phyloP scores from a whole-genome alignment of 2,797 vertebrate genomes.

The Lagocephalus sceleratus region DNA sequence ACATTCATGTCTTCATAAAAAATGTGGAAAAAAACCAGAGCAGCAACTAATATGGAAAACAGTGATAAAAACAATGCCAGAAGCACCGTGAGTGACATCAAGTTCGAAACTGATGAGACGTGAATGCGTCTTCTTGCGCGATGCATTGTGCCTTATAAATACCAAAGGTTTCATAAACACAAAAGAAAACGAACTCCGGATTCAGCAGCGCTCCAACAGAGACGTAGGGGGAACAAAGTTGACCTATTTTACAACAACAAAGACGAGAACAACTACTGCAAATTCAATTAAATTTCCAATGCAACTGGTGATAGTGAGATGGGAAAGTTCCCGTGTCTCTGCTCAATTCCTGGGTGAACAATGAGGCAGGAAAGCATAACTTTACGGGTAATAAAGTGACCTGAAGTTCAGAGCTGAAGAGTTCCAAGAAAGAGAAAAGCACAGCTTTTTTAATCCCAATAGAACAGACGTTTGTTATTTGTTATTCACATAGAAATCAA shows the following conservation, averaged over 20 bases:
- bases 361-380: conserved; percentile 16
- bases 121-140: conserved; percentile 17
- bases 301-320: conserved; percentile 12
- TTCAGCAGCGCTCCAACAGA: conserved; percentile 19
- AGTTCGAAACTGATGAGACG: conserved; percentile 1
- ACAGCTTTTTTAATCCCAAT: background rate
- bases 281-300: conserved; percentile 40
- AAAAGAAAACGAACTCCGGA: conserved; percentile 28
- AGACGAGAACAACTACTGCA: conserved; percentile 21
- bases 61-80: background rate
- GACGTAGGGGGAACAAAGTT: conserved; percentile 38
- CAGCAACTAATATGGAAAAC: background rate
- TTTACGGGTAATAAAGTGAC: conserved; percentile 39
- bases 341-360: conserved; percentile 26
- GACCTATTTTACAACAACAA: conserved; percentile 57
- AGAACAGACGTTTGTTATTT: background rate
- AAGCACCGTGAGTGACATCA: conserved; percentile 2
- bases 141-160: conserved; percentile 19
- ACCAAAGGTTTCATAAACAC: conserved; percentile 32
- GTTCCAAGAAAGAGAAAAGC: background rate
- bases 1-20: background rate
- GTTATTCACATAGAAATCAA: conserved; percentile 11
- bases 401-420: conserved; percentile 17
- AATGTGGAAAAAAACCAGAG: conserved; percentile 3
- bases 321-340: background rate